Base-by-base conservation (phyloP, 2,888 invertebrate species). In the Cryptus viduatorius region DNA sequence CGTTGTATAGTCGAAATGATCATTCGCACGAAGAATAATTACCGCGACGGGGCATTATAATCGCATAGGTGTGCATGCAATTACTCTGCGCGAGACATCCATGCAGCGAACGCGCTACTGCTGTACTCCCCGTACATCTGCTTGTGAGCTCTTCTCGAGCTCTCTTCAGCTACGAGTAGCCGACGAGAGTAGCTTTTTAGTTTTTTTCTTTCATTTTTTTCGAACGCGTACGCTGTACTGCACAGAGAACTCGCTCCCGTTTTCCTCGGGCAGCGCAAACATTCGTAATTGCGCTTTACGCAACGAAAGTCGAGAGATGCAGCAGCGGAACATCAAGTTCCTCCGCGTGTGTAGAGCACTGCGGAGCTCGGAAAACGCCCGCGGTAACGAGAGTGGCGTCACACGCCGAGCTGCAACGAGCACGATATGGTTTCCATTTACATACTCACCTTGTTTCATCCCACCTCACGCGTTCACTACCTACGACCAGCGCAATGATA, bases 381-480 rank as follows among this genome's bases (percentile, higher is more conserved):
- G 84, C 72, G 56, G 84, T 75, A 65, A 81, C 78, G 46, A 82
- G 81, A 84, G 72, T 80, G 76, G 71, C 79, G 83, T 81, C 81
- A 71, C 53, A 75, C 65, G 64, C 24, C 48, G 44, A 78, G 80
- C 48, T 50, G 16, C 16, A 65, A 53, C 71, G 69, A 37, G 19
- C 56, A 48, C 53, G 61, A 73, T 78, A 84, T 68, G 77, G 64
- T 73, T 72, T 84, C 29, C 80, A 84, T 84, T 80, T 84, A 81
- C 84, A 84, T 84, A 84, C 80, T 84, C 84, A 77, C 80, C 84
- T 81, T 69, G 81, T 69, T 81, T 73, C 48, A 37, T 46, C 56
- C 76, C 71, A 67, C 79, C 65, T 50, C 71, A 37, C 10, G 37
- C 12, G n/a, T 37, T n/a, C 14, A 24, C 37, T 71, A 53, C 64